Base-by-base conservation (phyloP, 2,113 vertebrate genomes). In the Myanophis thanlyinensis region DNA sequence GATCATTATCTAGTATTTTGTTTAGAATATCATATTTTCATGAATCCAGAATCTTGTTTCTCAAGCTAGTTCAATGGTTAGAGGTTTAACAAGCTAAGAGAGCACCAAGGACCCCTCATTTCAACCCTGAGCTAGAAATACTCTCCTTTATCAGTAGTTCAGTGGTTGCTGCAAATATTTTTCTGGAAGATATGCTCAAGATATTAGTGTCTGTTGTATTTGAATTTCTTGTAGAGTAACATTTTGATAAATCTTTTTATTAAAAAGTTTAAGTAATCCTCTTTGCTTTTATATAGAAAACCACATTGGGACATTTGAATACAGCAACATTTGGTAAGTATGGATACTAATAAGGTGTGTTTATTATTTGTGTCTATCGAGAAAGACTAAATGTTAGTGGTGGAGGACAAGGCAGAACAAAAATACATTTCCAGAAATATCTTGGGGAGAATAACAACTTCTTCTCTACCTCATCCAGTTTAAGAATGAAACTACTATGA, bases 281-380 rank as follows among this genome's bases (percentile, higher is more conserved):
- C 51, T 56, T 85, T 62, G 46, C 25, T 90, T 44, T 89, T 62
- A n/a, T 30, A 62, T 40, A 90, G 88, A 40, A 90, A 90, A 44
- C n/a, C 47, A 89, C 73, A 86, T 80, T 90, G 80, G 73, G 47
- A 93, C 22, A 51, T 90, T 22, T 20, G n/a, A 62, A 90, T 62
- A 47, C 30, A 86, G 53, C 52, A 90, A 62, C 23, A 59, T 25
- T 89, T 89, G 88, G 92, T 93, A 85, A 86, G 88, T 93, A 30
- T 73, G 87, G 25, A 11, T 90, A 30, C 52, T 67, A 35, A 47
- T 90, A 13, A 48, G 53, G 40, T 90, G 13, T 44, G 3, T 80
- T 40, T n/a, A 30, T 46, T 30, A 9, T 49, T 88, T 46, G 13
- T 52, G 56, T 51, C 30, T 30, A 56, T 30, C 30, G 11, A 67